A percentile compares a stretch with the other conserved stretches of the same genome.
These are phyloP conservation scores for Copidosoma aretas DNA, from an alignment of 2,888 invertebrate species.

Conservation along the genomic window DNA sequence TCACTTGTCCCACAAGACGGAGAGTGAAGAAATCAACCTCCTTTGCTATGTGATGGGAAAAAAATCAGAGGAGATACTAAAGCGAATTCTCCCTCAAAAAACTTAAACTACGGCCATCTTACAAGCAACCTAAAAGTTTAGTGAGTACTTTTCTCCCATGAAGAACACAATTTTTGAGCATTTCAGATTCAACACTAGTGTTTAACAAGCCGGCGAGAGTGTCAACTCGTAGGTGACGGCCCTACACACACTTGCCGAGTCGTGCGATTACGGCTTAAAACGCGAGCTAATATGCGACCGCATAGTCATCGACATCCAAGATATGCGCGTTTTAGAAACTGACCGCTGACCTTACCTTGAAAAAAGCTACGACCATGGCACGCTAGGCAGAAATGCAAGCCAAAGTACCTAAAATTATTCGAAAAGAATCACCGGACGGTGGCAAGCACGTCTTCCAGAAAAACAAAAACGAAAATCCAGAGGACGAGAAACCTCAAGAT, in stretches of 20 bases:
- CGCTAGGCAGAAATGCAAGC: slow-evolving; percentile 36
- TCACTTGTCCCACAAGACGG: slow-evolving; percentile 17
- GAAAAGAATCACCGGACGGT: too few species aligned
- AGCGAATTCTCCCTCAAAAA: slow-evolving; percentile 17
- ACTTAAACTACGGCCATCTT: not conserved
- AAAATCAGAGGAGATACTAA: slow-evolving; percentile 41
- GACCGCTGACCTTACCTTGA: slow-evolving; percentile 40
- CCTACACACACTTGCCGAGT: slow-evolving; percentile 43
- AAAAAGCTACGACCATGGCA: slow-evolving; percentile 40
- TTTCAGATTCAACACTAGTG: slow-evolving; percentile 42
- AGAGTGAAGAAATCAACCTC: slow-evolving; percentile 40
- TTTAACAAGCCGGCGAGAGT: slow-evolving; percentile 39
- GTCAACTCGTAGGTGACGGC: slow-evolving; percentile 43
- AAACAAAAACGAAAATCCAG: too few species aligned
- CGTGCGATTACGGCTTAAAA: slow-evolving; percentile 45
- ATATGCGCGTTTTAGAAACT: slow-evolving; percentile 44
- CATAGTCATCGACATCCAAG: slow-evolving; percentile 47
- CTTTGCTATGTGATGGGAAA: slow-evolving; percentile 43
- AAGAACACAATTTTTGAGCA: slow-evolving; percentile 45
- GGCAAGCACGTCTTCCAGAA: too few species aligned
- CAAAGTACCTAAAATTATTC: too few species aligned
- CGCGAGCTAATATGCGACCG: slow-evolving; percentile 48
- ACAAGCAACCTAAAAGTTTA: slow-evolving; percentile 6
- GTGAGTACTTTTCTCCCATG: slow-evolving; percentile 31
- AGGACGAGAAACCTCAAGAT: too few species aligned